Base-by-base conservation (phyloP, 2,888 invertebrate species). In the Cantharis nigra region DNA sequence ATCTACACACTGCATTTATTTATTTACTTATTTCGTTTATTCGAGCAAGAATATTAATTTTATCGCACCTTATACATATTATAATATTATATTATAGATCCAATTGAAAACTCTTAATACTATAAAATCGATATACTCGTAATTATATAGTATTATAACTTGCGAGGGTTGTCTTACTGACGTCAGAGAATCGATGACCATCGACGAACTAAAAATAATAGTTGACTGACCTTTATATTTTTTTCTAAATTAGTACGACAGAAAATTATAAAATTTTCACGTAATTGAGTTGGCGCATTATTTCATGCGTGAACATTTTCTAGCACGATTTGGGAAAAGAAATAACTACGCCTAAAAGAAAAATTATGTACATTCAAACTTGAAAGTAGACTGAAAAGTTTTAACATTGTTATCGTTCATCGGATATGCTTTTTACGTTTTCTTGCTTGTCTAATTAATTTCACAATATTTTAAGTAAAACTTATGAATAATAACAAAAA, bases 161-260 rank as follows among this genome's bases (percentile, higher is more conserved):
- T 26, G 23, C n/a, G 65, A 67, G 65, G 65, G 65, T 67, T 67
- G 65, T 67, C 23, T 49, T 7, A 5, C 49, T 67, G 65, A 67
- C 65, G 65, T 67, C 65, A 67, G n/a, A 13, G 26, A 23, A 67
- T 67, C 65, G 65, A 49, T 49, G 49, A 67, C 65, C 26, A 67
- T 67, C 65, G n/a, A 67, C n/a, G 65, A 67, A 67, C 65, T 67
- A 67, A 67, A 67, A 67, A 49, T 49, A 23, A 67, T 67, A 26
- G 65, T 67, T 67, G 65, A 67, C 5, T 67, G 65, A 67, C 65
- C 65, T 23, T 26, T 23, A 4, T n/a, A 67, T 13, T n/a, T 67
- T 23, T 64, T 13, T 20, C 23, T 5, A 23, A 49, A n/a, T 49
- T n/a, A n/a, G n/a, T 49, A 49, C n/a, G n/a, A n/a, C n/a, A 7